phyloP scores from a whole-genome alignment of 2,888 invertebrate species.

The Tipula vernalis region DNA sequence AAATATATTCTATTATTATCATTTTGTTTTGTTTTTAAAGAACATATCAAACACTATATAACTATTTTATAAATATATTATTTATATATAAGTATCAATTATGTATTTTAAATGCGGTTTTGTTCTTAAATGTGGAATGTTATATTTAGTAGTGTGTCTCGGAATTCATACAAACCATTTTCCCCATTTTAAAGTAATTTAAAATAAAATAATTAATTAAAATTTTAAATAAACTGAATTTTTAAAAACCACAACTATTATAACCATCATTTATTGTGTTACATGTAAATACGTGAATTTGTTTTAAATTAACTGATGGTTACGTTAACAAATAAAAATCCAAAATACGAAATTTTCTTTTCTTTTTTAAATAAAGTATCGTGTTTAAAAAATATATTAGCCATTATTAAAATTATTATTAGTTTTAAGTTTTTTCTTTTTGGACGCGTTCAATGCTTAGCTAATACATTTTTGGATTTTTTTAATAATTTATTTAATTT shows the following conservation, averaged over 20 bases:
- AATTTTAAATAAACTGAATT: neutral
- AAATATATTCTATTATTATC: neutral
- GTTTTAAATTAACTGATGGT: neutral
- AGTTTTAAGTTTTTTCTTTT: neutral
- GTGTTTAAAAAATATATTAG: neutral
- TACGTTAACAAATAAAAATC: neutral
- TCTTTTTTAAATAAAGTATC: no score
- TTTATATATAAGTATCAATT: neutral
- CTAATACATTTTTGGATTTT: neutral
- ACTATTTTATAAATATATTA: neutral
- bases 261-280: neutral
- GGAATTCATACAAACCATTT: neutral
- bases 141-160: neutral
- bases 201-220: neutral
- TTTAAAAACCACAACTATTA: neutral
- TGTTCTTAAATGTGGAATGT: neutral
- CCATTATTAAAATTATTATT: neutral
- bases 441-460: constrained; percentile 4
- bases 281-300: neutral
- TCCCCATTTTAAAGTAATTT: neutral
- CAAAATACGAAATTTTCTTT: neutral
- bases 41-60: neutral
- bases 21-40: neutral
- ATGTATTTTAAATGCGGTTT: neutral
- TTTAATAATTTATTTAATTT: neutral